A percentile compares a stretch with the other conserved stretches of the same genome.
Conservation (phyloP, 2,888 invertebrate genomes). For the Drosophila algonquin region DNA sequence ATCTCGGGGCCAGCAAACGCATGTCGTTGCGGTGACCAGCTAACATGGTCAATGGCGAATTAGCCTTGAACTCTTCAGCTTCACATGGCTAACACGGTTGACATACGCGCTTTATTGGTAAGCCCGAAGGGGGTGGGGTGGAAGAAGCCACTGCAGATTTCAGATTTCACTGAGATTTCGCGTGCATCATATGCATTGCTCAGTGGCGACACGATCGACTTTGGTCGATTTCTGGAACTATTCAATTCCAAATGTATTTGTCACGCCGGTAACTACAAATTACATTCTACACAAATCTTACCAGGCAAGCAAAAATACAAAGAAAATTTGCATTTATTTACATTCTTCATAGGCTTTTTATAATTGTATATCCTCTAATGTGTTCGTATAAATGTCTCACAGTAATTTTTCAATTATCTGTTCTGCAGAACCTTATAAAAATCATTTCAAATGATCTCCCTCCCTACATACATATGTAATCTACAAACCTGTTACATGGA, state of each 20-base stretch:
- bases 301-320: too few species aligned
- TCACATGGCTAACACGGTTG: slow-evolving; percentile 13
- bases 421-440: too few species aligned
- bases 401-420: too few species aligned
- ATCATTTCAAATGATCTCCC: too few species aligned
- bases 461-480: too few species aligned
- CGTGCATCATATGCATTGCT: neutral
- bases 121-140: slow-evolving; percentile 2
- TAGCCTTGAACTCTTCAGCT: slow-evolving; percentile 52
- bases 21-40: slow-evolving; percentile 36
- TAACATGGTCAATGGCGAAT: slow-evolving; percentile 26
- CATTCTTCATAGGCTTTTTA: too few species aligned
- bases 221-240: neutral
- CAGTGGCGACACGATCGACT: neutral
- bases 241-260: neutral
- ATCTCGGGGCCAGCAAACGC: slow-evolving; percentile 11
- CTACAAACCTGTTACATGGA: too few species aligned
- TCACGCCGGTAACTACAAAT: neutral
- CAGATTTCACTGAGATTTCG: too few species aligned
- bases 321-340: too few species aligned
- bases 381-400: too few species aligned
- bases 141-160: too few species aligned
- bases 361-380: too few species aligned
- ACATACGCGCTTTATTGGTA: slow-evolving; percentile 3
- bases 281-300: neutral